Conservation (phyloP, 2,797 vertebrate genomes). For the Eulemur rubriventer region DNA sequence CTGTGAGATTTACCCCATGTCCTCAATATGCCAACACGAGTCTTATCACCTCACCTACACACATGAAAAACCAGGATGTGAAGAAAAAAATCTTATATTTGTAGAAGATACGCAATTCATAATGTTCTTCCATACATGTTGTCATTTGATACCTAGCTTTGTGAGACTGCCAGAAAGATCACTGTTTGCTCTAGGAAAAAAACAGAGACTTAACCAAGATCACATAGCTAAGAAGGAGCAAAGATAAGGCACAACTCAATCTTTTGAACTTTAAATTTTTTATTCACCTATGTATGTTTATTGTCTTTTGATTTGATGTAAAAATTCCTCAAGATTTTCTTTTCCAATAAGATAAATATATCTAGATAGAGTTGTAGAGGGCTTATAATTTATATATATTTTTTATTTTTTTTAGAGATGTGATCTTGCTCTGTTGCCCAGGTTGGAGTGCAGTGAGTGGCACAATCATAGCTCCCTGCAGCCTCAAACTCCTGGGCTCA, state of each 20-base stretch:
- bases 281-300: conserved; percentile 83
- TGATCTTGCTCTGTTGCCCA: background rate
- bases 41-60: background rate
- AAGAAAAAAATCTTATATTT: background rate
- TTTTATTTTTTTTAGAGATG: background rate
- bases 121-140: background rate
- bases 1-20: background rate
- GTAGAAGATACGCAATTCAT: background rate
- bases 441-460: background rate
- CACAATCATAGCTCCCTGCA: background rate
- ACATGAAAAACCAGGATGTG: background rate
- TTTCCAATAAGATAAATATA: conserved; percentile 82
- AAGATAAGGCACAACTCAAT: background rate
- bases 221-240: background rate
- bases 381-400: conserved; percentile 52
- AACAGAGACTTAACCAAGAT: background rate
- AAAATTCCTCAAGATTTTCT: conserved; percentile 69
- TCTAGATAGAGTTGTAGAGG: conserved; percentile 75
- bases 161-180: background rate
- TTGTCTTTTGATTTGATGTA: conserved; percentile 80
- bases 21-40: background rate
- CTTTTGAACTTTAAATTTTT: conserved; percentile 78
- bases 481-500: background rate
- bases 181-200: background rate
- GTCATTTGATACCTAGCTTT: background rate